A percentile compares a stretch with the other conserved stretches of the same genome.
These are phyloP conservation scores for Telmatherina bonti DNA, from an alignment of 2,797 vertebrate species.

Conservation along the genomic window DNA sequence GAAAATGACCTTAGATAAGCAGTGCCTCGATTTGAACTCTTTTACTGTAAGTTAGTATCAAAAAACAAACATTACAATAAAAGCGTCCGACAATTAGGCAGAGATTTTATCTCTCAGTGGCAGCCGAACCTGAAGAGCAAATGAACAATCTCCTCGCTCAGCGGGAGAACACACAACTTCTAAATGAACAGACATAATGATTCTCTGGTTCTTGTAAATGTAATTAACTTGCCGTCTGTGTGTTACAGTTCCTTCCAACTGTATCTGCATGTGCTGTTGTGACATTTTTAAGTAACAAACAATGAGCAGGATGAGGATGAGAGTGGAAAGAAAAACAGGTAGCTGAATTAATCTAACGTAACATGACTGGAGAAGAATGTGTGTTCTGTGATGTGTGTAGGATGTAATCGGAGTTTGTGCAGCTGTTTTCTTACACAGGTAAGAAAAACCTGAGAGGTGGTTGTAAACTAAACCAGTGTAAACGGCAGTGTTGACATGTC, in stretches of 20 bases:
- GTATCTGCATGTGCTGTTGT: slow-evolving; percentile 9
- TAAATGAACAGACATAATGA: slow-evolving; percentile 18
- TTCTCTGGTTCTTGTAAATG: background rate
- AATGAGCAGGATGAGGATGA: background rate
- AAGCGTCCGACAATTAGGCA: slow-evolving; percentile 16
- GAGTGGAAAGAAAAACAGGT: background rate
- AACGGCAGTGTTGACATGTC: no score
- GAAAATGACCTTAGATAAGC: slow-evolving; percentile 25
- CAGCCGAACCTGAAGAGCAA: slow-evolving; percentile 11
- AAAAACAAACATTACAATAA: slow-evolving; percentile 34
- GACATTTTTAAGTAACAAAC: slow-evolving; percentile 17
- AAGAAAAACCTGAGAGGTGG: no score
- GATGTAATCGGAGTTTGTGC: no score
- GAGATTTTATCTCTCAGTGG: slow-evolving; percentile 37
- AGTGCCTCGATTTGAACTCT: slow-evolving; percentile 26
- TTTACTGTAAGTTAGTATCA: slow-evolving; percentile 32
- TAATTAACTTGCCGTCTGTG: slow-evolving; percentile 1
- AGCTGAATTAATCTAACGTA: background rate
- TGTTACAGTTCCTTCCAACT: background rate
- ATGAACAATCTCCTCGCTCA: slow-evolving; percentile 19
- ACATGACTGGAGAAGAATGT: no score
- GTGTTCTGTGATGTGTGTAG: no score
- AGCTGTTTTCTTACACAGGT: no score
- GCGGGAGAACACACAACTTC: slow-evolving; percentile 7
- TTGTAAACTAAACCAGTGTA: no score